These are phyloP conservation scores for Galerucella pusilla DNA, from an alignment of 2,888 invertebrate genomes.

Conservation along the genomic window DNA sequence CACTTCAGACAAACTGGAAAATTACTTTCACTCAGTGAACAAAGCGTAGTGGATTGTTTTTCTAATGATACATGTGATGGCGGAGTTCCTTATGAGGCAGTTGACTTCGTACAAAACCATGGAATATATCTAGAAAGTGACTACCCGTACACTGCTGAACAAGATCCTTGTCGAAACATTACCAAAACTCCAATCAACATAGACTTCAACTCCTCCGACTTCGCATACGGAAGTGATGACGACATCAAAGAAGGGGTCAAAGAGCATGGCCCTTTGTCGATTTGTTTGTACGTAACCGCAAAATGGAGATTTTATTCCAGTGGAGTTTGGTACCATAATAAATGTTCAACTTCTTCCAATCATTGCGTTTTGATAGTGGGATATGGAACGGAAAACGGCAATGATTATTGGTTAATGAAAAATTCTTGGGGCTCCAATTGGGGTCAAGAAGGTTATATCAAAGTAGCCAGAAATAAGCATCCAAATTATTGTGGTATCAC, in stretches of 20 bases:
- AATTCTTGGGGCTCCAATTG: constrained; percentile 69
- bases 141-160: constrained; percentile 40
- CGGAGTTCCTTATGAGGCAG: constrained; percentile 30
- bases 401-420: constrained; percentile 70
- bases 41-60: constrained; percentile 52
- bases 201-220: constrained; percentile 18
- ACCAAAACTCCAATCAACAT: constrained; percentile 22
- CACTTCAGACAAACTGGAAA: constrained; percentile 38
- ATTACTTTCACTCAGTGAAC: constrained; percentile 38
- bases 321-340: constrained; percentile 39
- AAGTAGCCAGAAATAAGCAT: constrained; percentile 42
- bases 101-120: constrained; percentile 24
- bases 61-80: constrained; percentile 37
- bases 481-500: constrained; percentile 36
- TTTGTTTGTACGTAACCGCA: constrained; percentile 37
- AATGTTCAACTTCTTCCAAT: constrained; percentile 33
- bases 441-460: constrained; percentile 44
- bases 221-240: constrained; percentile 8
- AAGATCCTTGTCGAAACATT: constrained; percentile 29
- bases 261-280: constrained; percentile 32
- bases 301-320: constrained; percentile 42
- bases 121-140: constrained; percentile 36
- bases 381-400: constrained; percentile 38
- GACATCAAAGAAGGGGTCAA: constrained; percentile 32
- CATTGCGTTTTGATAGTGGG: constrained; percentile 41